phyloP scores from a whole-genome alignment of 2,113 vertebrate genomes.

The Lepisosteus osseus region DNA sequence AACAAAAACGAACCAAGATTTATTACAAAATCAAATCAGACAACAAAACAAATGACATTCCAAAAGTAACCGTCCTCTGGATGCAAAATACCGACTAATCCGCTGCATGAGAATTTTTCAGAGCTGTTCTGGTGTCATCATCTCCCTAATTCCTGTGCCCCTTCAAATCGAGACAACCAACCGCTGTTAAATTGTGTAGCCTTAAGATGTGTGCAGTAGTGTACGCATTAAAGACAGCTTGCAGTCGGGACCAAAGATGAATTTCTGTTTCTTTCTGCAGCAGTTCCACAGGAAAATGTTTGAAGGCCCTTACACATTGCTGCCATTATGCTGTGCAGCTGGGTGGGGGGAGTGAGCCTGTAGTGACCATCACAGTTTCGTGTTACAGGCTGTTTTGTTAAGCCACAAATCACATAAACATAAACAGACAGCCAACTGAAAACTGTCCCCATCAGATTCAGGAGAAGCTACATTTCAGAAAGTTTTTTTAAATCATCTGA shows the following conservation, averaged over 20 bases:
- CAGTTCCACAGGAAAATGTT: constrained; percentile 18
- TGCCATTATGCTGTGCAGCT: constrained; percentile 41
- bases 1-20: neutral
- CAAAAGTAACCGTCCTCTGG: no score
- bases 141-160: neutral
- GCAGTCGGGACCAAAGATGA: constrained; percentile 32
- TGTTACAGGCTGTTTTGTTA: constrained; percentile 51
- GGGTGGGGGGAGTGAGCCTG: constrained; percentile 35
- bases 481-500: no score
- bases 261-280: constrained; percentile 34
- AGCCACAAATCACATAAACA: constrained; percentile 45
- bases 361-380: constrained; percentile 39
- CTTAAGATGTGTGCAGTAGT: neutral
- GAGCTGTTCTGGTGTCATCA: no score
- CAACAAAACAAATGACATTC: no score
- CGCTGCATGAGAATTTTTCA: no score
- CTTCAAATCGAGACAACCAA: neutral
- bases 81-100: no score
- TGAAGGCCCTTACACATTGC: constrained; percentile 35
- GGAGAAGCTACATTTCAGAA: no score
- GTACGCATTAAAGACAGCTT: neutral
- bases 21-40: neutral
- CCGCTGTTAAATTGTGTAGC: neutral
- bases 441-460: no score
- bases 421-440: no score